Base-by-base conservation (phyloP, 2,888 invertebrate genomes). In the Epistrophe grossulariae region DNA sequence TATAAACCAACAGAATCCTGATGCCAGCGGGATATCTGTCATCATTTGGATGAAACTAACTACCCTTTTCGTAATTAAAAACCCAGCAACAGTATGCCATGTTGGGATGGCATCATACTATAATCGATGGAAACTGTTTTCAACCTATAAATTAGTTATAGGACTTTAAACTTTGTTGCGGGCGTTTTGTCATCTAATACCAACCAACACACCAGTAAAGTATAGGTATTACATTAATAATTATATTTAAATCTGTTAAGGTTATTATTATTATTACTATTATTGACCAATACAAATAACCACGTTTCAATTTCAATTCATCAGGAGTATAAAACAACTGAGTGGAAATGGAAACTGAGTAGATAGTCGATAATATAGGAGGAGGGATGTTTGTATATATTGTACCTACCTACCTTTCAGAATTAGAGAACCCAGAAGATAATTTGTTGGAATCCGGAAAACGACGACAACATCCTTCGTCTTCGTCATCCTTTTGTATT, bases 11-110 rank as follows among this genome's bases (percentile, higher is more conserved):
- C 5, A 50, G 35, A 10, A 50, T 68, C 66, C 73, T 81, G 84
- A 70, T 73, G 81, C 66, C 80, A 84, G 77, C 40, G 52, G 77
- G 84, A 81, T 78, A 81, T 78, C 80, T 60, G 80, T 77, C 64
- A 74, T 84, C 83, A 83, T 73, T 79, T 79, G 48, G 55, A 55
- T 83, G 68, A 40, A 48, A 72, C 72, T 71, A 45, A 66, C 76
- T 64, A 77, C 19, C 48, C 24, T 50, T 59, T 38, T 38, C 11
- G 84, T 77, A 84, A 84, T 84, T 84, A 80, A 84, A 84, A 84
- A 84, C 57, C 80, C 77, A 80, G 76, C 77, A 70, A 70, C 52
- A 70, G 70, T 55, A 38, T 77, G 76, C 80, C 77, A 72, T 80
- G 19, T 28, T 48, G 35, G n/a, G n/a, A 8, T 35, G n/a, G 66